A percentile compares a stretch with the other conserved stretches of the same genome.
These are phyloP conservation scores for Marasmarcha lunaedactyla DNA, from an alignment of 2,888 invertebrate genomes.

Conservation along the genomic window DNA sequence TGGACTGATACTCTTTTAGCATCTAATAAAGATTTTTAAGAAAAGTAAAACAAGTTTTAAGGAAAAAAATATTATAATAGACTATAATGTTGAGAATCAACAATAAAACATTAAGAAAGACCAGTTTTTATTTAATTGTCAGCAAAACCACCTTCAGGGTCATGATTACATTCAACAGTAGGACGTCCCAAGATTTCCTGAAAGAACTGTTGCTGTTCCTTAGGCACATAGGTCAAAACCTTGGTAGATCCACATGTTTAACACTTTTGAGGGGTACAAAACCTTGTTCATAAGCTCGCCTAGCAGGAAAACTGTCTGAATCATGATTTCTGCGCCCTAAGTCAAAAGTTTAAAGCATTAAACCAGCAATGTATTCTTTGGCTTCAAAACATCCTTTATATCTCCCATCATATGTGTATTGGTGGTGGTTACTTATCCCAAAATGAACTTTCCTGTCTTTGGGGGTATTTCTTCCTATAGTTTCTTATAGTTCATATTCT, in stretches of 20 bases:
- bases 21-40: constrained; percentile 1
- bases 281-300: too few relatives aligned
- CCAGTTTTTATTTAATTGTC: not conserved
- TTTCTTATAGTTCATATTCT: too few relatives aligned
- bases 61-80: not conserved
- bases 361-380: too few relatives aligned
- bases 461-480: too few relatives aligned
- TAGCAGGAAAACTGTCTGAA: too few relatives aligned
- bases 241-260: too few relatives aligned
- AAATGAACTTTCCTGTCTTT: too few relatives aligned
- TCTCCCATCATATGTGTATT: not conserved
- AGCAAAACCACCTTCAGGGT: not conserved
- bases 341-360: too few relatives aligned
- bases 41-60: constrained; percentile 1
- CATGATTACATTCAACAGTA: not conserved
- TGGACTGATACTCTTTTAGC: not conserved
- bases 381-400: not conserved
- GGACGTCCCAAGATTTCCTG: not conserved
- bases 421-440: not conserved
- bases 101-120: too few relatives aligned
- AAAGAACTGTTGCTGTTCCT: not conserved
- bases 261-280: too few relatives aligned
- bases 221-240: not conserved
- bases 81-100: not conserved
- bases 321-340: too few relatives aligned